Evolutionary conservation across 2,888 invertebrate genomes (phyloP).

Genomic region (Dynastes grantii): DNA sequence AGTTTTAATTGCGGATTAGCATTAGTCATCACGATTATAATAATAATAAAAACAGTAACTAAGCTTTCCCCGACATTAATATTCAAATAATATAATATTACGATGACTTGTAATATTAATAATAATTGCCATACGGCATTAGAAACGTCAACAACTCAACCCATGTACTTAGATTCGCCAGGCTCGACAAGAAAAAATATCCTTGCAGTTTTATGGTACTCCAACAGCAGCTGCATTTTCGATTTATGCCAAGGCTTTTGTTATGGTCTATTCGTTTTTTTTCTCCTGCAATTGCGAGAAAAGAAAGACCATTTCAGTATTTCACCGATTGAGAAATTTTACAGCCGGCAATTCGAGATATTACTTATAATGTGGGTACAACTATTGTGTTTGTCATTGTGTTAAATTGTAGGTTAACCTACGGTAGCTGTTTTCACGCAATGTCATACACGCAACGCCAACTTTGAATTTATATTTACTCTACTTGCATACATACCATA

Average conservation of each 20-base stretch:
- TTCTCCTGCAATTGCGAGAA: background rate
- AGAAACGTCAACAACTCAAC: background rate
- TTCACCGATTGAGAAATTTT: constrained; percentile 3
- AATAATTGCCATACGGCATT: background rate
- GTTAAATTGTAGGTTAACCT: constrained; percentile 2
- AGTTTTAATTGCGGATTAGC: no score
- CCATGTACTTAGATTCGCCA: constrained; percentile 1
- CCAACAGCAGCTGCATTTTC: constrained; percentile 15
- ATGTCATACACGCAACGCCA: background rate
- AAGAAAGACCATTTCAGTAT: background rate
- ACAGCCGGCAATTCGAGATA: background rate
- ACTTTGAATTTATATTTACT: no score
- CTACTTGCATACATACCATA: no score
- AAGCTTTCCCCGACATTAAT: no score
- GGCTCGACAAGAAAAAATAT: constrained; percentile 8
- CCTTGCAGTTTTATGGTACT: constrained; percentile 9
- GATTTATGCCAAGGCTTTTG: constrained; percentile 32
- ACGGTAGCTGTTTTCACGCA: background rate
- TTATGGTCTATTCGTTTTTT: constrained; percentile 18
- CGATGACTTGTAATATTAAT: background rate
- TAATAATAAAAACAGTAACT: no score
- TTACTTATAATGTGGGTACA: no score
- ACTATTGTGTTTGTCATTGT: background rate
- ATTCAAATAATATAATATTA: no score
- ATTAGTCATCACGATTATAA: no score